These are phyloP conservation scores for Drosophila sucinea DNA, from an alignment of 1,140 invertebrate species.

Conservation along the genomic window DNA sequence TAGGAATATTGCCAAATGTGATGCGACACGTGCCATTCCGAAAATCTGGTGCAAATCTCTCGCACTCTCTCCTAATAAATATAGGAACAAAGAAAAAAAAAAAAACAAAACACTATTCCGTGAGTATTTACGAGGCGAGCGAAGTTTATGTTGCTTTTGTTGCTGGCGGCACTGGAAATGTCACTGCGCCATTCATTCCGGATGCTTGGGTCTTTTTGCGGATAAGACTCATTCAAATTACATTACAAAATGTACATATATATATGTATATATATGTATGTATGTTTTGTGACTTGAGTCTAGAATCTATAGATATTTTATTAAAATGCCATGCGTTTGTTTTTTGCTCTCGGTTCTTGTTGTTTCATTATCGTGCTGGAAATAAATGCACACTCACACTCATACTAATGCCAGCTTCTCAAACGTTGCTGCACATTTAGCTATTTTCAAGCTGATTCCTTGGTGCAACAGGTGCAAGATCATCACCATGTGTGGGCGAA, in stretches of 20 bases:
- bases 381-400: constrained; percentile 26
- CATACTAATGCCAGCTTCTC: background rate
- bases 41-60: too few relatives aligned
- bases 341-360: constrained; percentile 3
- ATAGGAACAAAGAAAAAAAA: background rate
- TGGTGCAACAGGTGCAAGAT: background rate
- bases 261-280: constrained; percentile 2
- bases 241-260: constrained; percentile 16
- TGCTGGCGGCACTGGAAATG: constrained; percentile 5
- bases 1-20: constrained; percentile 25
- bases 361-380: constrained; percentile 50
- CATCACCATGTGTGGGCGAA: too few relatives aligned
- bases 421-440: constrained; percentile 27
- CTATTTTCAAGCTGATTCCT: constrained; percentile 18
- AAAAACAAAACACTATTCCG: constrained; percentile 3
- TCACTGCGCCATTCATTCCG: constrained; percentile 53
- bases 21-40: background rate
- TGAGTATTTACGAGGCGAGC: constrained; percentile 13
- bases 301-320: constrained; percentile 21
- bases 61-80: background rate
- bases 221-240: constrained; percentile 59
- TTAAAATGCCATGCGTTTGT: constrained; percentile 18
- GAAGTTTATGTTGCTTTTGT: background rate
- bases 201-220: constrained; percentile 56
- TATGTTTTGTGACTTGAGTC: constrained; percentile 4